A percentile compares a stretch with the other conserved stretches of the same genome.
Conservation (phyloP, 2,797 vertebrate species). For the Sebastes kiyomatsui region DNA sequence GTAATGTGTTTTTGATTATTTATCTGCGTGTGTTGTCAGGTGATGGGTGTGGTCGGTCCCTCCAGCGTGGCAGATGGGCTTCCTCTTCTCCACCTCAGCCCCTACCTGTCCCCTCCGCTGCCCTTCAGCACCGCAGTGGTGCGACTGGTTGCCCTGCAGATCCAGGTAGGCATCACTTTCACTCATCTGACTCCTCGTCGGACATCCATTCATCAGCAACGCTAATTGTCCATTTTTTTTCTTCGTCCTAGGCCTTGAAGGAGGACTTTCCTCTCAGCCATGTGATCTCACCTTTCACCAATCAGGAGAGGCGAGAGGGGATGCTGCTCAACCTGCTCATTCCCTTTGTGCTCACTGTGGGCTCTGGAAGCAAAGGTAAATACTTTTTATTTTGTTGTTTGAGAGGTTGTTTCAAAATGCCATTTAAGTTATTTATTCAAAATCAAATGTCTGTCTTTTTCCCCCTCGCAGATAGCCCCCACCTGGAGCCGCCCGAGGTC, state of each 20-base stretch:
- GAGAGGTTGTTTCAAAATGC: background rate
- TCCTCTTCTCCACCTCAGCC: conserved; percentile 98
- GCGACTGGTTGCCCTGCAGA: conserved; percentile 97
- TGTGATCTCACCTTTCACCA: conserved; percentile 99
- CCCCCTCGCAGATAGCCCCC: conserved; percentile 89
- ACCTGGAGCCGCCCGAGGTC: conserved; percentile 96
- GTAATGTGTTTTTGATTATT: background rate
- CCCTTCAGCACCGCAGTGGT: conserved; percentile 99
- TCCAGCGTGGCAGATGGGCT: conserved; percentile 99
- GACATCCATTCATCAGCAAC: background rate
- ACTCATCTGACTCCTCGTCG: background rate
- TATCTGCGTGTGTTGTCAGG: conserved; percentile 85
- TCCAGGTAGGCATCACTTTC: conserved; percentile 85
- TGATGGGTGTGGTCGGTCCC: conserved; percentile 99
- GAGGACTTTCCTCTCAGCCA: conserved; percentile 99
- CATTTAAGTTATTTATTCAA: background rate
- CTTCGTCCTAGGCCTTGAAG: conserved; percentile 90
- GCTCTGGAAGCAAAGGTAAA: conserved; percentile 98
- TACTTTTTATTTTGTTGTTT: background rate
- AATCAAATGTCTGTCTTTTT: background rate
- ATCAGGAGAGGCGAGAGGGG: conserved; percentile 98
- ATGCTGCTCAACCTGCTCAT: conserved; percentile 99
- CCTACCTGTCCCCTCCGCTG: conserved; percentile 98
- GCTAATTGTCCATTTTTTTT: background rate
- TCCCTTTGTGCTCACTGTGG: conserved; percentile 98